Evolutionary conservation across 2,888 invertebrate species (phyloP).

Genomic region (Zele albiditarsus): DNA sequence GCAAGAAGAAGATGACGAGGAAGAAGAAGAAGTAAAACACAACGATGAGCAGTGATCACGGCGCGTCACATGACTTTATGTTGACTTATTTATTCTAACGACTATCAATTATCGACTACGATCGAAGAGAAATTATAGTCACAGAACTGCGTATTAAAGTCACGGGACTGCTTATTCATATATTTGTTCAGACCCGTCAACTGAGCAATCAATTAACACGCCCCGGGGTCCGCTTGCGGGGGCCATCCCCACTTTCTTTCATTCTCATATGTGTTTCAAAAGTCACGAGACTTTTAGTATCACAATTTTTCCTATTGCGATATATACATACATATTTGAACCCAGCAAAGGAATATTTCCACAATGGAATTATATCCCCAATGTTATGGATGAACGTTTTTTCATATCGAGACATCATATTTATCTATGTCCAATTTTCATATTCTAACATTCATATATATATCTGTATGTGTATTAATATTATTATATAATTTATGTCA

Average conservation of each 20-base stretch:
- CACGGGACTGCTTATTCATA: slow-evolving; percentile 28
- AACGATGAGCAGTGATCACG: slow-evolving; percentile 43
- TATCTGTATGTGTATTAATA: too few relatives aligned
- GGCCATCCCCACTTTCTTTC: slow-evolving; percentile 21
- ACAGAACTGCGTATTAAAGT: slow-evolving; percentile 27
- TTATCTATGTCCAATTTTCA: not conserved
- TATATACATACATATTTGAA: not conserved
- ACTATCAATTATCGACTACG: slow-evolving; percentile 53
- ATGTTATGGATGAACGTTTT: not conserved
- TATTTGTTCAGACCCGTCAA: slow-evolving; percentile 31
- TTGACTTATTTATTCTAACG: slow-evolving; percentile 50
- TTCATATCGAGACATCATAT: not conserved
- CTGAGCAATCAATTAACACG: slow-evolving; percentile 39
- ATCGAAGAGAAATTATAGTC: slow-evolving; percentile 42
- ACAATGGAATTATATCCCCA: not conserved
- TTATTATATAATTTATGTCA: not conserved
- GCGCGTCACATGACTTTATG: slow-evolving; percentile 49
- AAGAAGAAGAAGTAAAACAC: not conserved
- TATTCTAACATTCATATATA: not conserved
- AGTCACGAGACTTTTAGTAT: slow-evolving; percentile 38
- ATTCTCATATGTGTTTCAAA: slow-evolving; percentile 1
- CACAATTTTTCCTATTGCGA: slow-evolving; percentile 3
- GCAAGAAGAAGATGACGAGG: not conserved
- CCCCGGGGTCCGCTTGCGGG: not conserved
- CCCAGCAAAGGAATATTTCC: not conserved